phyloP scores from a whole-genome alignment of 1,140 invertebrate genomes.

The Bacillus rossius region DNA sequence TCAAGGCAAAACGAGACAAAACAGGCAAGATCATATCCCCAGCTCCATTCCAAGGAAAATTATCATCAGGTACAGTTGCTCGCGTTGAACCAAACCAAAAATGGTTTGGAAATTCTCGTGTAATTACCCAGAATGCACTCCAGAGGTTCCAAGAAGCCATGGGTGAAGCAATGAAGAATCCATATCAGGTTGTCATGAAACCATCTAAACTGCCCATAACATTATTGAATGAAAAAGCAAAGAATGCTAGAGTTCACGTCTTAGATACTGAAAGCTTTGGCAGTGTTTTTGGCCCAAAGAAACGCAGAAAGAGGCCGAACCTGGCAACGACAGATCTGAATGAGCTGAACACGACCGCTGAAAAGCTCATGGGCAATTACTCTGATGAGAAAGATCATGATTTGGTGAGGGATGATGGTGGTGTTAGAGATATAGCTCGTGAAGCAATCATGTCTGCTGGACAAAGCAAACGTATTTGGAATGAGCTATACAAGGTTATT shows the following conservation, averaged over 20 bases:
- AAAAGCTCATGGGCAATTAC: slow-evolving; percentile 69
- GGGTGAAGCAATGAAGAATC: slow-evolving; percentile 89
- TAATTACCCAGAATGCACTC: slow-evolving; percentile 88
- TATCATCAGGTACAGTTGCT: slow-evolving; percentile 86
- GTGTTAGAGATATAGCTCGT: slow-evolving; percentile 64
- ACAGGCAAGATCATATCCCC: slow-evolving; percentile 89
- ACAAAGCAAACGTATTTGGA: slow-evolving; percentile 97
- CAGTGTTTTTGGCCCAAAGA: slow-evolving; percentile 92
- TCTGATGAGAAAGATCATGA: slow-evolving; percentile 74
- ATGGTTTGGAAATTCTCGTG: slow-evolving; percentile 95
- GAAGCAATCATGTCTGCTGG: slow-evolving; percentile 90
- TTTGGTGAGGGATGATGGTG: slow-evolving; percentile 73
- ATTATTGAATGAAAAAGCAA: slow-evolving; percentile 89
- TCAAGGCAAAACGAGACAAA: slow-evolving; percentile 88
- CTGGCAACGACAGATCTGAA: slow-evolving; percentile 66
- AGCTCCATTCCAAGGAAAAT: slow-evolving; percentile 89
- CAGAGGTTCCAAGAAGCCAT: slow-evolving; percentile 98
- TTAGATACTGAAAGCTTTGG: slow-evolving; percentile 94
- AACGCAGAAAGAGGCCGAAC: slow-evolving; percentile 86
- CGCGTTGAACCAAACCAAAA: slow-evolving; percentile 95
- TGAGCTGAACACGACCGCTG: slow-evolving; percentile 62
- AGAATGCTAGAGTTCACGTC: slow-evolving; percentile 87
- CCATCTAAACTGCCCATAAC: slow-evolving; percentile 93
- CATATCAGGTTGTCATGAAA: slow-evolving; percentile 97
- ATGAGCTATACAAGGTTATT: slow-evolving; percentile 98